A percentile compares a stretch with the other conserved stretches of the same genome.
Conservation (phyloP, 2,888 invertebrate species). For the Ophraella communa region DNA sequence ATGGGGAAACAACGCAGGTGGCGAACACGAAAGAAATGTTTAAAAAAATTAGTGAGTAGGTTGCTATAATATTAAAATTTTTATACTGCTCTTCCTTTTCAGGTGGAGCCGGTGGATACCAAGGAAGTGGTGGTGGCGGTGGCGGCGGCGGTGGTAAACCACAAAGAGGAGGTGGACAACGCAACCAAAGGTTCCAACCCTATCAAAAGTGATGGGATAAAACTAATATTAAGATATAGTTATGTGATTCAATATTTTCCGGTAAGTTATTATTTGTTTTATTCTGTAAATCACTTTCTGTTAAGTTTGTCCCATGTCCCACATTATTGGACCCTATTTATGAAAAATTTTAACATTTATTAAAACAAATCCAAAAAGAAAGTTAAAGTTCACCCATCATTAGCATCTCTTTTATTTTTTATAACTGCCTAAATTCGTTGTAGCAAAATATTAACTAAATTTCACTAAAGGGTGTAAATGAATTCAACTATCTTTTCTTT, state of each 20-base stretch:
- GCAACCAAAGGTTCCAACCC: constrained; percentile 88
- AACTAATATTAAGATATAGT: constrained; percentile 5
- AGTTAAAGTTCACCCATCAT: too few species aligned
- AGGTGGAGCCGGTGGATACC: constrained; percentile 62
- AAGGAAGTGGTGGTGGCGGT: constrained; percentile 69
- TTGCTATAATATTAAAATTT: constrained; percentile 53
- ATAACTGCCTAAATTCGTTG: too few species aligned
- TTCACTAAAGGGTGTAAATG: too few species aligned
- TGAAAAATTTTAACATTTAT: too few species aligned
- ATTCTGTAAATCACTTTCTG: too few species aligned
- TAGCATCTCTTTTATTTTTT: too few species aligned
- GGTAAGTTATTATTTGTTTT: constrained; percentile 22
- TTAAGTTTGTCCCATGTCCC: too few species aligned
- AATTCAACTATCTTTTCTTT: too few species aligned
- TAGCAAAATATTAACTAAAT: too few species aligned
- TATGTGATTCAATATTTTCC: constrained; percentile 38
- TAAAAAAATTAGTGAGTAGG: constrained; percentile 52
- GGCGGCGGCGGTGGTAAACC: constrained; percentile 66
- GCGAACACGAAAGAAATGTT: constrained; percentile 44
- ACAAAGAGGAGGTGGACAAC: constrained; percentile 65
- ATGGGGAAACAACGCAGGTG: constrained; percentile 48
- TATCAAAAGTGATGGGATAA: constrained; percentile 56
- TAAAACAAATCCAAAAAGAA: too few species aligned
- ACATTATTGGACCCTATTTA: too few species aligned
- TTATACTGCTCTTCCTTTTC: constrained; percentile 54